phyloP scores from a whole-genome alignment of 1,140 invertebrate genomes.

The Atopsyche davidsoni region DNA sequence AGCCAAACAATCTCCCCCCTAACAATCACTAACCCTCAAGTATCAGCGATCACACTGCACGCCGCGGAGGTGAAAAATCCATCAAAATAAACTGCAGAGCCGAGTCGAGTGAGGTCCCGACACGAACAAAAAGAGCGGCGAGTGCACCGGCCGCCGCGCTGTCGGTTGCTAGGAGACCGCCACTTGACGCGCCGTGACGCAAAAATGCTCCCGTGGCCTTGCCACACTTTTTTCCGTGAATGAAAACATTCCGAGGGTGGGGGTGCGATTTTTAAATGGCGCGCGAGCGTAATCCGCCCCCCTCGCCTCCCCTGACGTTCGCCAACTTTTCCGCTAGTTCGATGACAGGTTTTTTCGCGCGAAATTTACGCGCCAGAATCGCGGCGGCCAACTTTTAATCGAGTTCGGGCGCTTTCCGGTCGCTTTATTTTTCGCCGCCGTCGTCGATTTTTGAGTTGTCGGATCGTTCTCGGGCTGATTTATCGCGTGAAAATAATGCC shows the following conservation, averaged over 20 bases:
- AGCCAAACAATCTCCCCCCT: no score
- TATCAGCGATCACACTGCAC: no score
- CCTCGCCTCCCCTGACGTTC: slow-evolving; percentile 37
- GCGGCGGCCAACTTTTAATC: slow-evolving; percentile 33
- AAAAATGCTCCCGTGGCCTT: slow-evolving; percentile 43
- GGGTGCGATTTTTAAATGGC: slow-evolving; percentile 27
- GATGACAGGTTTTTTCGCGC: slow-evolving; percentile 41
- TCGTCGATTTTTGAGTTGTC: not conserved
- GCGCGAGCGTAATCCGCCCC: not conserved
- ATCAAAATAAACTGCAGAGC: not conserved
- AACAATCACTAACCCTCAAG: no score
- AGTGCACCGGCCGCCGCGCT: not conserved
- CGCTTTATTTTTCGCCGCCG: slow-evolving; percentile 25
- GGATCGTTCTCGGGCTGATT: not conserved
- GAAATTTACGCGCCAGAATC: slow-evolving; percentile 39
- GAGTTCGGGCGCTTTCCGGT: slow-evolving; percentile 35
- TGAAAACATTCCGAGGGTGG: slow-evolving; percentile 51
- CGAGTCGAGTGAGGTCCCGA: not conserved
- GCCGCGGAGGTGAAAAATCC: no score
- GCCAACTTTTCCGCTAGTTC: slow-evolving; percentile 49
- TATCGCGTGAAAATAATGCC: not conserved
- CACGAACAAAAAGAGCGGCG: slow-evolving; percentile 3
- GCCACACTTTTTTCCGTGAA: slow-evolving; percentile 56
- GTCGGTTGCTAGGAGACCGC: slow-evolving; percentile 48
- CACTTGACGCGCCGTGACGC: slow-evolving; percentile 52